These are phyloP conservation scores for Cottoperca gobio DNA, from an alignment of 2,797 vertebrate species.

Conservation along the genomic window DNA sequence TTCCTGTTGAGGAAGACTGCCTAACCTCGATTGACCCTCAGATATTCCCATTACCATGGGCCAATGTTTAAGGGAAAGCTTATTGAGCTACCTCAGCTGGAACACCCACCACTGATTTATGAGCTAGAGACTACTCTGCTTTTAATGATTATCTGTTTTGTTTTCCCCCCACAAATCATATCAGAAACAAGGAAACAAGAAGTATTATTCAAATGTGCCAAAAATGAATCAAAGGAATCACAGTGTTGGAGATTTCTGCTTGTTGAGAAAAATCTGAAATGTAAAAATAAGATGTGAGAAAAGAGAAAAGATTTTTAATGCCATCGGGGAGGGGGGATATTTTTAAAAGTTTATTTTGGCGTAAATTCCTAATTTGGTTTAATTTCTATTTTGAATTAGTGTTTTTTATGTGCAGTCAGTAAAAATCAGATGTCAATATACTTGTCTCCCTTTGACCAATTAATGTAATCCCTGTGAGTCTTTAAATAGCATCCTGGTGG, in stretches of 20 bases:
- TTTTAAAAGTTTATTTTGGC: conserved; percentile 57
- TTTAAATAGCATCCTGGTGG: conserved; percentile 60
- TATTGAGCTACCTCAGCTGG: conserved; percentile 84
- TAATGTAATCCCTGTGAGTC: conserved; percentile 70
- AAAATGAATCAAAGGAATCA: conserved; percentile 51
- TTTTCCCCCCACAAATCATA: conserved; percentile 70
- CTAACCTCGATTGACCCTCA: conserved; percentile 87
- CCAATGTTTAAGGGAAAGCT: conserved; percentile 85
- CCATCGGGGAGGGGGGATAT: conserved; percentile 21
- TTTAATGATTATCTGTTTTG: conserved; percentile 84
- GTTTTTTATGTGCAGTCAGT: conserved; percentile 43
- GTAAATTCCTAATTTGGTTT: conserved; percentile 56
- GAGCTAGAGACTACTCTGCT: conserved; percentile 68
- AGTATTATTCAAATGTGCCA: conserved; percentile 70
- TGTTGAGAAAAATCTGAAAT: conserved; percentile 48
- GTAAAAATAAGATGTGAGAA: conserved; percentile 47
- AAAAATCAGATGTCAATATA: conserved; percentile 53
- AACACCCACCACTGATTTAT: conserved; percentile 81
- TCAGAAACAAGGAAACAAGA: conserved; percentile 72
- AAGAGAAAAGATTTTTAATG: conserved; percentile 46
- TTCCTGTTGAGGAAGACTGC: conserved; percentile 87
- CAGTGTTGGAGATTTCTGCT: conserved; percentile 40
- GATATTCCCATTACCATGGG: conserved; percentile 88
- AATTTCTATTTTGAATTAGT: conserved; percentile 52
- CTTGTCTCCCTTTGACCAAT: conserved; percentile 69